Conservation (phyloP, 2,888 invertebrate genomes). For the Agrochola macilenta region DNA sequence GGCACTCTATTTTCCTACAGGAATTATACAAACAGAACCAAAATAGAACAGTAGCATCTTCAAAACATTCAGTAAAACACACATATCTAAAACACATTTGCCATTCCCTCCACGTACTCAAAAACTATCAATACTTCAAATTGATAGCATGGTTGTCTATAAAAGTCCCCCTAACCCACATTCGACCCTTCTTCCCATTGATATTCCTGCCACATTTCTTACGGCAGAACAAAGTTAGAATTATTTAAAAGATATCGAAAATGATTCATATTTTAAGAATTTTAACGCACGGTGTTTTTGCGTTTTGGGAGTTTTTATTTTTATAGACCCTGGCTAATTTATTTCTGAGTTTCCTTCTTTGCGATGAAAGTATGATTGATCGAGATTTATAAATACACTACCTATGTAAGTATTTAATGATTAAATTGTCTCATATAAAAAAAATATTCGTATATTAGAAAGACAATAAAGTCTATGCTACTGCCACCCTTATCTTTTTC, state of each 20-base stretch:
- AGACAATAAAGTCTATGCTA: too few species aligned
- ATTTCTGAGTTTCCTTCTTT: too few species aligned
- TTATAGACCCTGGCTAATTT: not conserved
- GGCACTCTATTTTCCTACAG: too few species aligned
- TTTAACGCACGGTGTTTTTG: not conserved
- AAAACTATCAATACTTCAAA: slow-evolving; percentile 61
- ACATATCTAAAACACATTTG: slow-evolving; percentile 5
- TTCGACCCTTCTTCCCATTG: slow-evolving; percentile 21
- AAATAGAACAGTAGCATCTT: too few species aligned
- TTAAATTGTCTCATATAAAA: too few species aligned
- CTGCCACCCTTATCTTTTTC: too few species aligned
- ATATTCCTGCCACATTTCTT: slow-evolving; percentile 41
- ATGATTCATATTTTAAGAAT: slow-evolving; percentile 32
- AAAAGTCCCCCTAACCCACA: slow-evolving; percentile 59
- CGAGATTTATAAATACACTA: too few species aligned
- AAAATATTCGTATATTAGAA: too few species aligned
- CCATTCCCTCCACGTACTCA: slow-evolving; percentile 16
- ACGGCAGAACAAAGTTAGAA: slow-evolving; percentile 29
- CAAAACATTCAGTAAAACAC: too few species aligned
- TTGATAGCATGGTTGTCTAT: slow-evolving; percentile 54
- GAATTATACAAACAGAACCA: too few species aligned
- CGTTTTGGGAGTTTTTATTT: not conserved
- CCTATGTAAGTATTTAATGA: too few species aligned
- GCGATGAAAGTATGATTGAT: too few species aligned
- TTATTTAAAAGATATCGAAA: slow-evolving; percentile 36